phyloP scores from a whole-genome alignment of 1,140 invertebrate species.

The Orussus abietinus region DNA sequence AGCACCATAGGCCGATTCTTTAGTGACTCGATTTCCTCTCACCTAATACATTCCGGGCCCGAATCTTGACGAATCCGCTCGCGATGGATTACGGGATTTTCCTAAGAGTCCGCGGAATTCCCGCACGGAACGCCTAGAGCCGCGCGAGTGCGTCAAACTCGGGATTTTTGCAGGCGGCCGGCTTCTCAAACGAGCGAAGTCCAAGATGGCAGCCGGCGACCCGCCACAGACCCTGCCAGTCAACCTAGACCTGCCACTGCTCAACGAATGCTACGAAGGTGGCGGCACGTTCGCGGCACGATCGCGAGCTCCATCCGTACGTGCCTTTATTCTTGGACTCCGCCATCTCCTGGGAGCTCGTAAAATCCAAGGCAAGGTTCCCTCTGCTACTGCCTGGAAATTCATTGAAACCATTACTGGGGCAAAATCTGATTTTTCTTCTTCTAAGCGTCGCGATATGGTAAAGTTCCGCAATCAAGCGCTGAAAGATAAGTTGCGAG shows the following conservation, averaged over 20 bases:
- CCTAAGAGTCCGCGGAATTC: conserved; percentile 25
- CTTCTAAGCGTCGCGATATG: too few species aligned
- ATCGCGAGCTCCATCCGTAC: neutral
- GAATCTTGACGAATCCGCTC: conserved; percentile 36
- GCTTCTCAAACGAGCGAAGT: conserved; percentile 48
- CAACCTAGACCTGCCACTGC: neutral
- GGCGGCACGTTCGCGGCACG: neutral
- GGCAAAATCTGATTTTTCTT: too few species aligned
- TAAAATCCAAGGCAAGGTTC: too few species aligned
- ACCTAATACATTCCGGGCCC: conserved; percentile 48
- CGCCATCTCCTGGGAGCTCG: too few species aligned
- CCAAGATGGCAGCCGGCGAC: conserved; percentile 53
- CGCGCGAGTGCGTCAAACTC: conserved; percentile 41
- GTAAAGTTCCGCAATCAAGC: too few species aligned
- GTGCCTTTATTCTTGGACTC: neutral
- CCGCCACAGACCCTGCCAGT: conserved; percentile 29
- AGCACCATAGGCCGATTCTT: conserved; percentile 27
- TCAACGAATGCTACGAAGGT: neutral
- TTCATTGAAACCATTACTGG: too few species aligned
- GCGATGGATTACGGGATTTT: conserved; percentile 23
- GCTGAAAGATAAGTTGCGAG: too few species aligned
- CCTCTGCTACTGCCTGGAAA: too few species aligned
- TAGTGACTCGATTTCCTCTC: conserved; percentile 32
- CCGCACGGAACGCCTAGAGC: conserved; percentile 29
- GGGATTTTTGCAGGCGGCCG: conserved; percentile 47